Evolutionary conservation across 1,140 invertebrate species (phyloP).

Genomic region (Micrasema minimum): DNA sequence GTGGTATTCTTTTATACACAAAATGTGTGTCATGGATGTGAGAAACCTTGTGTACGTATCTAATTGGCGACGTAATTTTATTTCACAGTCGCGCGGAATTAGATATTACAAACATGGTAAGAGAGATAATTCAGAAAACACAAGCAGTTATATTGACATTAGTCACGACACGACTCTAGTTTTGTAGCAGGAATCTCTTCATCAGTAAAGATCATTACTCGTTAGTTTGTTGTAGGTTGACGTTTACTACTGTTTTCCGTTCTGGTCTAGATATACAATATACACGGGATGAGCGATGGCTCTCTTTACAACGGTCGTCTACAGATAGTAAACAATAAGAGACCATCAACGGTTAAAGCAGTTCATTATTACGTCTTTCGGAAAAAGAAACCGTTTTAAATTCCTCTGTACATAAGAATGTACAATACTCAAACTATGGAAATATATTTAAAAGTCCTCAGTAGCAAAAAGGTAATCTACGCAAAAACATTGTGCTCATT

Average conservation of each 20-base stretch:
- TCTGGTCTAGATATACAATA: constrained; percentile 24
- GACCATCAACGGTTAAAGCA: background rate
- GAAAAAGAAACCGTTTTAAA: too few relatives aligned
- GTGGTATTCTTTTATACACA: too few relatives aligned
- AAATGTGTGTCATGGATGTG: too few relatives aligned
- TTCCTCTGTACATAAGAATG: too few relatives aligned
- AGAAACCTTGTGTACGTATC: too few relatives aligned
- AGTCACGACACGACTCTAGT: constrained; percentile 17
- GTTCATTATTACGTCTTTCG: background rate
- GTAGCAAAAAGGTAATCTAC: too few relatives aligned
- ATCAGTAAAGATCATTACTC: constrained; percentile 22
- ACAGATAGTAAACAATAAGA: background rate
- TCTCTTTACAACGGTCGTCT: background rate
- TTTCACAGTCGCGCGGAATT: constrained; percentile 11
- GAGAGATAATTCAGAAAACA: background rate
- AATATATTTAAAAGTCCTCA: too few relatives aligned
- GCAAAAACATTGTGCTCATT: too few relatives aligned
- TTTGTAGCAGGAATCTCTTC: constrained; percentile 3
- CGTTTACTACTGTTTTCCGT: constrained; percentile 23
- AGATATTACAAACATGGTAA: background rate
- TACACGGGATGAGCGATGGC: constrained; percentile 9
- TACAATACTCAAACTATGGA: too few relatives aligned
- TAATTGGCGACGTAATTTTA: background rate
- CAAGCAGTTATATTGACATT: background rate
- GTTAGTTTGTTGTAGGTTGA: constrained; percentile 1